Evolutionary conservation across 2,888 invertebrate genomes (phyloP), one percentile per base, ranked within the genome.

Genomic region (Punctoribates punctum): DNA sequence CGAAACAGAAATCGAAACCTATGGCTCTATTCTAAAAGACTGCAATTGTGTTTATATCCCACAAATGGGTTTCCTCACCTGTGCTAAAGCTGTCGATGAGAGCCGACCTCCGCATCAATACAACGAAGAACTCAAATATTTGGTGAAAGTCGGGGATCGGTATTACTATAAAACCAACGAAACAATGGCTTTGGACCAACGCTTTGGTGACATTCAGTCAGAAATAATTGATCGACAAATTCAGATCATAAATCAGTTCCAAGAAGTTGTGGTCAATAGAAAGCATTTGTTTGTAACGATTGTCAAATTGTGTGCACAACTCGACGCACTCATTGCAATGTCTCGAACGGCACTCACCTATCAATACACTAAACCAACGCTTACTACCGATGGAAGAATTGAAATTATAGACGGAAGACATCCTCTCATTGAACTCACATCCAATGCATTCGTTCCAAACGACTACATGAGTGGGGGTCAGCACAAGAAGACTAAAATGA

Each of bases 201-300:
- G 88, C 79, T 86, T 93, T 77, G 94, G 94, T 51, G 91, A 94
- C 84, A 89, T 91, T 51, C 88, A 90, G 81, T 87, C 89, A 15
- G 90, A 91, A 82, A 92, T 94, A 81, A 88, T 89, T 81, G 90
- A 91, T 77, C 89, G 90, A 80, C 93, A 95, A 85, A 90, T 90
- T 4, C 86, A 89, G 76, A 90, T 94, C 81, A 89, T 93, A 87
- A 86, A 89, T 82, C 84, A 88, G 15, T 85, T 92, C 62, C 88
- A 90, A 9, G 84, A 87, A 77, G 87, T 87, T 77, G 86, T 92
- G 27, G 84, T 89, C 79, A 87, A 88, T 78, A 85, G 89, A 79
- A 84, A 88, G 34, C 83, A 86, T 72, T 83, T 86, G 0, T 84
- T 92, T 3, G 82, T 88, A 0, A 84, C 85, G 17, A 85, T 89